These are phyloP conservation scores for Rhorus exstirpatorius DNA, from an alignment of 2,888 invertebrate species.

Conservation along the genomic window DNA sequence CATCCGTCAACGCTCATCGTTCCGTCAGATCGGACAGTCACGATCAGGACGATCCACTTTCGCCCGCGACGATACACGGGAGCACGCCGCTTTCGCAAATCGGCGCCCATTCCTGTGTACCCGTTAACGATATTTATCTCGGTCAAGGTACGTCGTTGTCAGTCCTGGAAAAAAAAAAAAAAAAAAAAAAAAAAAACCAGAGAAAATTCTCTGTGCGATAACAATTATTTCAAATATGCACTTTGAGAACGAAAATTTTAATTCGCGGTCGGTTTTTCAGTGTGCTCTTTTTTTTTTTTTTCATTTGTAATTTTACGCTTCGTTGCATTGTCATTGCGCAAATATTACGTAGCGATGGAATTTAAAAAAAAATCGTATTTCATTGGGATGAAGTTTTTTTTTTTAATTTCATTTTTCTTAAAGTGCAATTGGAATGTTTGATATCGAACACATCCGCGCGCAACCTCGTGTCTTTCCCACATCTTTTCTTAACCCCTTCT, in stretches of 20 bases:
- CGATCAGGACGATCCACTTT: conserved; percentile 83
- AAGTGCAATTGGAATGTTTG: no score
- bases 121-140: conserved; percentile 86
- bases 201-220: no score
- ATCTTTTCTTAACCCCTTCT: not conserved
- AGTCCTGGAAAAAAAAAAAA: no score
- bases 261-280: no score
- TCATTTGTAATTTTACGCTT: no score
- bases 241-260: no score
- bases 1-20: conserved; percentile 81
- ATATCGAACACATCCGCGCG: no score
- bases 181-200: no score
- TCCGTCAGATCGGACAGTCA: conserved; percentile 82
- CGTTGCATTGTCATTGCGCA: no score
- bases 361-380: no score
- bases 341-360: no score
- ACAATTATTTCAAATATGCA: not conserved
- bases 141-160: conserved; percentile 86
- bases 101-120: conserved; percentile 90
- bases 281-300: no score
- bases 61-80: conserved; percentile 90
- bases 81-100: conserved; percentile 96
- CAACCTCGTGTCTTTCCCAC: not conserved
- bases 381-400: not conserved
- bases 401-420: not conserved